A percentile compares a stretch with the other conserved stretches of the same genome.
phyloP scores from a whole-genome alignment of 2,113 vertebrate genomes.

The Pterocles gutturalis region DNA sequence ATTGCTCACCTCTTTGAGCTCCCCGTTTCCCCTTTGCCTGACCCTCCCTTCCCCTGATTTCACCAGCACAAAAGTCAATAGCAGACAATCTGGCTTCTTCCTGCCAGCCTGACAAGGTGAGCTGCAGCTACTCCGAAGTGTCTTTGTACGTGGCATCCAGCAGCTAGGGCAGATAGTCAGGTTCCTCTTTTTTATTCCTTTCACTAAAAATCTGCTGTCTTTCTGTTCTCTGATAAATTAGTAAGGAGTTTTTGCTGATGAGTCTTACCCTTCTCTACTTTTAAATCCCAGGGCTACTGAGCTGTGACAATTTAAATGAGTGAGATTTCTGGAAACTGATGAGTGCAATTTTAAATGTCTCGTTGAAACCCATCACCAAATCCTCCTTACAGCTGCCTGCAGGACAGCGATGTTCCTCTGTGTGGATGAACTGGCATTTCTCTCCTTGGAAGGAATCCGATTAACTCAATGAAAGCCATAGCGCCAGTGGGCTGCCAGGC shows the following conservation, averaged over 20 bases:
- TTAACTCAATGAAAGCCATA: neutral
- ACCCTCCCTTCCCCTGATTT: neutral
- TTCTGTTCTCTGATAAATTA: constrained; percentile 59
- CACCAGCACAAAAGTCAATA: neutral
- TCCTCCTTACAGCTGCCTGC: constrained; percentile 58
- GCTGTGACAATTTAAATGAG: constrained; percentile 76
- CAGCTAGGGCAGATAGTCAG: neutral
- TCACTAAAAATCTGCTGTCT: neutral
- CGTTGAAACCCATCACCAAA: constrained; percentile 44
- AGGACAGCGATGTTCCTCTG: constrained; percentile 17
- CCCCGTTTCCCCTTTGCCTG: neutral
- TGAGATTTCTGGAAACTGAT: constrained; percentile 75
- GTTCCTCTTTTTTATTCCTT: neutral
- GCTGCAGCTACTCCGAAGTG: neutral
- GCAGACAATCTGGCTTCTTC: neutral
- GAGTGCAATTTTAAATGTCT: constrained; percentile 72
- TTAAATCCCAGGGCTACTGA: constrained; percentile 69
- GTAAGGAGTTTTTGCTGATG: constrained; percentile 61
- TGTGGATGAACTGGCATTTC: neutral
- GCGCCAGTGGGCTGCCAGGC: neutral
- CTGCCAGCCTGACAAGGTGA: neutral
- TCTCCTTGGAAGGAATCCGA: constrained; percentile 5
- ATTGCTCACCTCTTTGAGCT: neutral
- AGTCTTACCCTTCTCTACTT: constrained; percentile 38
- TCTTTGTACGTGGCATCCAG: neutral